Percentiles rank a stretch among this genome's conserved stretches.
phyloP scores from a whole-genome alignment of 2,797 vertebrate genomes.

The Paramormyrops hopkinsi region DNA sequence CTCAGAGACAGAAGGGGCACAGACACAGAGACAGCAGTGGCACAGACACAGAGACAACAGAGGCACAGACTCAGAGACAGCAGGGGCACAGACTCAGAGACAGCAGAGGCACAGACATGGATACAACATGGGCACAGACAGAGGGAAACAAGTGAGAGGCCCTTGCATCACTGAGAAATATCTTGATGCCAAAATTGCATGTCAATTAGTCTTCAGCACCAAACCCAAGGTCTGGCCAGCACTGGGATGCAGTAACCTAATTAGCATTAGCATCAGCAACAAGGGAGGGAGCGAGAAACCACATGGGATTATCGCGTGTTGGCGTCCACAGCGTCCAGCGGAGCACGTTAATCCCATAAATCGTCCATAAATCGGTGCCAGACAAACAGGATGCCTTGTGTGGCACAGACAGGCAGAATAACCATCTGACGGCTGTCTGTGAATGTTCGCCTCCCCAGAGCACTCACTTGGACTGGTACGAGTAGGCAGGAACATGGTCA shows the following conservation, averaged over 20 bases:
- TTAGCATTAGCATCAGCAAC: neutral
- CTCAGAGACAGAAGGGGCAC: neutral
- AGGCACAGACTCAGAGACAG: neutral
- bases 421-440: neutral
- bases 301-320: neutral
- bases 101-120: neutral
- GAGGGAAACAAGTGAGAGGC: neutral
- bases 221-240: neutral
- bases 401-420: neutral
- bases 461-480: slow-evolving; percentile 94
- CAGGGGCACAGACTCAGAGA: neutral
- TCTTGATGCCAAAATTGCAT: neutral
- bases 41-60: neutral
- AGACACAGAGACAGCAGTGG: neutral
- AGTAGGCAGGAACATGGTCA: slow-evolving; percentile 85
- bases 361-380: neutral
- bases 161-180: neutral
- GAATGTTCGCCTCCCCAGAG: neutral
- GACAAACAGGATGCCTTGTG: neutral
- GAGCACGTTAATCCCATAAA: neutral
- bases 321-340: neutral
- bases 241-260: neutral
- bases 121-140: neutral
- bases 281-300: neutral
- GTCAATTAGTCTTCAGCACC: neutral